Percentiles rank a stretch among this genome's conserved stretches.
Conservation (phyloP, 1,140 invertebrate genomes). For the Sipha flava region DNA sequence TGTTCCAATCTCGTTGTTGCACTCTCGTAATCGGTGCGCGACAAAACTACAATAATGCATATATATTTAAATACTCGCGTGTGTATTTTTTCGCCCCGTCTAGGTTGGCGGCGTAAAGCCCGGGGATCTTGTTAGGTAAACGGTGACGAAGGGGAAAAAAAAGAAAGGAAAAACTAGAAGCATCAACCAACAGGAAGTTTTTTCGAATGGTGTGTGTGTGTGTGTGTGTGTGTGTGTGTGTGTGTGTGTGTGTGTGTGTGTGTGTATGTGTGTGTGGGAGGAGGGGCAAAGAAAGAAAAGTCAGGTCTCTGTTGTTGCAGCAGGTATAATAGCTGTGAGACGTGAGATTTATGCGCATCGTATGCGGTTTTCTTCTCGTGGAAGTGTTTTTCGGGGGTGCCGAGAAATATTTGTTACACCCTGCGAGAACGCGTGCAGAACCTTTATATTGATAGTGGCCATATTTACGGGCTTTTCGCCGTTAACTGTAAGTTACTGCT, state of each 20-base stretch:
- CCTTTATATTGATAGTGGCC: background rate
- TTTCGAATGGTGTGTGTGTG: no score
- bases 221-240: no score
- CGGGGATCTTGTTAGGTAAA: background rate
- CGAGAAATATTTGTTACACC: background rate
- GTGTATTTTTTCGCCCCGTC: no score
- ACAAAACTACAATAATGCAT: background rate
- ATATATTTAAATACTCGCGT: background rate
- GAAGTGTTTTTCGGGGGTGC: background rate
- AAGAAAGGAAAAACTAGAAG: background rate
- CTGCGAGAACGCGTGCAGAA: background rate
- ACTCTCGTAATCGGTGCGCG: no score
- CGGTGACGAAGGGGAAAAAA: background rate
- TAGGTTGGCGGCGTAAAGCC: background rate
- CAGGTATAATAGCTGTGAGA: background rate
- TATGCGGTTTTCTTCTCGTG: background rate
- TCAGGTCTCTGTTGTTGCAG: background rate
- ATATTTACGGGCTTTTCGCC: background rate
- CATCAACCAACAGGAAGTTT: background rate
- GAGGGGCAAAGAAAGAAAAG: background rate
- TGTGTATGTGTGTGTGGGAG: no score
- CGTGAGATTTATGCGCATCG: background rate
- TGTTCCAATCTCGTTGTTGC: no score
- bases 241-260: no score
- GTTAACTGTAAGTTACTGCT: background rate